Evolutionary conservation across 1,140 invertebrate species (phyloP), one percentile per base, ranked within the genome.

Genomic region (Teleopsis dalmanni): DNA sequence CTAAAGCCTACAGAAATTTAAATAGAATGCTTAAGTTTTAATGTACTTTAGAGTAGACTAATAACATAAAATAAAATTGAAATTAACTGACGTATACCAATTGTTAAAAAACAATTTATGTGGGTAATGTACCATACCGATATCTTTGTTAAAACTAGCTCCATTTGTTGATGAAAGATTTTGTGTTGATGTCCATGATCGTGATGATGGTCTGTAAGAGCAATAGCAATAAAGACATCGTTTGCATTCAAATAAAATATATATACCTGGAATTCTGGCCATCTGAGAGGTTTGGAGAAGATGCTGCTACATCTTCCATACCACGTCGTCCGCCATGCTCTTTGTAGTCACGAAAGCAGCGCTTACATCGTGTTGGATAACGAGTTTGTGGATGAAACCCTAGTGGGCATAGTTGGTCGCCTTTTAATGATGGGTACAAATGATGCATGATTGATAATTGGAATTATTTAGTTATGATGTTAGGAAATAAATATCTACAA

Each of bases 321-420:
- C 82, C 76, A 61, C 80, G 78, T 62, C 81, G 79, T 33, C 80
- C 81, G 13, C 84, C 85, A 73, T 91, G 88, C 60, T 93, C 88
- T 71, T 91, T 92, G 72, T 92, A 93, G 65, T 92, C 90, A 78
- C 90, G 84, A 76, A 93, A 94, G 72, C 91, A 95, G 55, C 90
- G 75, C 75, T 93, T 93, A 74, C 91, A 94, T 54, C 89, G 77
- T 33, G 89, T 94, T 13, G 91, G 91, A 87, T 90, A 92, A 55
- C 90, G 80, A 51, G 91, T 87, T 75, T 94, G 91, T 18, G 91
- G 90, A 74, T 92, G 88, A 67, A 95, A 95, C n/a, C 91, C 91
- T 61, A 93, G 75, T 21, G 89, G 89, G 68, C 90, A 94, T 46
- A 92, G 73, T 33, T 89, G 85, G 68, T 94, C 90, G 47, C 87